These are phyloP conservation scores for Epinephelus cyanopodus DNA, from an alignment of 2,113 vertebrate species.

Conservation along the genomic window DNA sequence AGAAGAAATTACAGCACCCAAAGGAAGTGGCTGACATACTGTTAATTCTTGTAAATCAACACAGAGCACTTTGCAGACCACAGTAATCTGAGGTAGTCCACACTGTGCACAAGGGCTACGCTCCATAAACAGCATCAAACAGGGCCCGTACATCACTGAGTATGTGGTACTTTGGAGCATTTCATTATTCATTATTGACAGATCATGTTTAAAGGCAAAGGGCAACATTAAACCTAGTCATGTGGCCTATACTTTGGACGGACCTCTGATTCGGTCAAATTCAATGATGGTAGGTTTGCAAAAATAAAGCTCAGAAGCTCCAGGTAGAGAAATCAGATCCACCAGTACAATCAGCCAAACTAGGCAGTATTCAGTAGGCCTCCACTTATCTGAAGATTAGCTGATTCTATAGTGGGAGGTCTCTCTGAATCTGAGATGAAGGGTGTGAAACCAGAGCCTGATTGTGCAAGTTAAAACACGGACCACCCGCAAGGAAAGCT, in stretches of 20 bases:
- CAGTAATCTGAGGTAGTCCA: constrained; percentile 34
- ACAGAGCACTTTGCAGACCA: constrained; percentile 23
- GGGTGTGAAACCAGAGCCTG: constrained; percentile 79
- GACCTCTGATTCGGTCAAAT: constrained; percentile 2
- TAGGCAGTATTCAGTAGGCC: constrained; percentile 47
- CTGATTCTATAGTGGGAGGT: constrained; percentile 76
- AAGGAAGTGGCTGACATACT: constrained; percentile 45
- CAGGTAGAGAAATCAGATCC: constrained; percentile 66
- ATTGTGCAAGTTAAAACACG: constrained; percentile 69
- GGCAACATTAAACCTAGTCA: background rate
- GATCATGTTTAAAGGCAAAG: constrained; percentile 11
- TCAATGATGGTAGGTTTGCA: background rate
- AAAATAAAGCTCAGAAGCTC: constrained; percentile 27
- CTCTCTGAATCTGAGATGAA: constrained; percentile 75
- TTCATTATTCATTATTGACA: constrained; percentile 1
- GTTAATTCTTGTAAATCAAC: constrained; percentile 50
- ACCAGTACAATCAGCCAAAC: constrained; percentile 52
- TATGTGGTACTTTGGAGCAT: constrained; percentile 15
- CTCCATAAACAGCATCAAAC: constrained; percentile 20
- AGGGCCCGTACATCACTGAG: background rate
- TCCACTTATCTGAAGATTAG: constrained; percentile 69
- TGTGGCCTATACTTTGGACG: background rate
- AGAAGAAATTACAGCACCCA: constrained; percentile 29
- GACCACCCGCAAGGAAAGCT: constrained; percentile 72
- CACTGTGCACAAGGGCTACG: background rate